Conservation (phyloP, 1,140 invertebrate genomes). For the Andrena cerasifolii region DNA sequence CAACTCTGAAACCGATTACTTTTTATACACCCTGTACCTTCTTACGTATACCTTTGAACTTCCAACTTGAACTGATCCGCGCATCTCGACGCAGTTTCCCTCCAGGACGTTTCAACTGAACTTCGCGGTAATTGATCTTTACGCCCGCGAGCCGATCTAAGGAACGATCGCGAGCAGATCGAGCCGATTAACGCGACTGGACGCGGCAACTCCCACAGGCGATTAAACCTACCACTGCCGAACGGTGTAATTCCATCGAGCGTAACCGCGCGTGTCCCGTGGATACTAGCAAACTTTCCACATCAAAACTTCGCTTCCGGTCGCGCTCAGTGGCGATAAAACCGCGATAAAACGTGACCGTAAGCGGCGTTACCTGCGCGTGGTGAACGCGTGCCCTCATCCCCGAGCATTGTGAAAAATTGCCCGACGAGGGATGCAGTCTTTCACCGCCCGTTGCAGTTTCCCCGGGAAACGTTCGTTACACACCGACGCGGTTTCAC, state of each 20-base stretch:
- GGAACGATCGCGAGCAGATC: neutral
- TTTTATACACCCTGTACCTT: too few species aligned
- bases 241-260: slow-evolving; percentile 10
- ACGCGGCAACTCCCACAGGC: neutral
- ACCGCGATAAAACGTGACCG: neutral
- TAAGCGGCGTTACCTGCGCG: neutral
- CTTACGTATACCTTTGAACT: too few species aligned
- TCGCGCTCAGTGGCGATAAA: neutral
- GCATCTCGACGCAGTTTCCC: too few species aligned
- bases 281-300: slow-evolving; percentile 9
- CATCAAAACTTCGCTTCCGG: slow-evolving; percentile 18
- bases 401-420: neutral
- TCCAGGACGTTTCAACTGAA: neutral
- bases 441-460: neutral
- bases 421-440: neutral
- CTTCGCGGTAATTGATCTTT: neutral
- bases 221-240: neutral
- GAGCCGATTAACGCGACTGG: neutral
- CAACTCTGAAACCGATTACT: too few species aligned
- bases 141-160: neutral
- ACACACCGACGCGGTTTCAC: too few species aligned
- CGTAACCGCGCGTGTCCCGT: too few species aligned
- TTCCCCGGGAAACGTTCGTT: too few species aligned
- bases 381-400: too few species aligned
- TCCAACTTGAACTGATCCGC: too few species aligned